Base-by-base conservation (phyloP, 2,888 invertebrate genomes). In the Agrilus mali region DNA sequence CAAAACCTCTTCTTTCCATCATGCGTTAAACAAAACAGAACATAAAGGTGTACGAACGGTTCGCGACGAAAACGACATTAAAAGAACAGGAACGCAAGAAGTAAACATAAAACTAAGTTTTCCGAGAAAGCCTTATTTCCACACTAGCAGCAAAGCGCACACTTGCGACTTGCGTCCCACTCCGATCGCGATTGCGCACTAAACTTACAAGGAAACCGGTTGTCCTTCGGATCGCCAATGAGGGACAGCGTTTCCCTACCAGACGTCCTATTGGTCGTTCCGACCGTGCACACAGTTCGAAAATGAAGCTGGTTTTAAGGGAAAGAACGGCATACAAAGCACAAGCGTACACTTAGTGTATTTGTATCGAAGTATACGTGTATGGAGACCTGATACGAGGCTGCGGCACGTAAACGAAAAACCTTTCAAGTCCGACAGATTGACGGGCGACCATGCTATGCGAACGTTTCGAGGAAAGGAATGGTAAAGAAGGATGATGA, bases 1-100 rank as follows among this genome's bases (percentile, higher is more conserved):
- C 80, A 75, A 77, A 79, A 75, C 78, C 77, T 74, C 80, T 77
- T 74, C 80, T 80, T 78, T 81, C 81, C 81, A 81, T 81, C 75
- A 43, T 33, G 32, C 43, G 31, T 33, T 44, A 35, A 44, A 34
- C 16, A 41, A 40, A 7, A 27, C 31, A 12, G 10, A 33, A 40
- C 20, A 41, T 41, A 41, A 35, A 22, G 16, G 40, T 42, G 40
- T 7, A 32, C 40, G 47, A 43, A 42, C 16, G 33, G 33, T 36
- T 35, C 27, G 43, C 44, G 17, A 33, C 37, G 27, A 36, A 45
- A 42, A 31, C 35, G 40, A 44, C 39, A 40, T 27, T 27, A 27
- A 27, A 27, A 27, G 42, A 48, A 48, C 40, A 42, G 42, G 39
- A 48, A 48, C 42, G 48, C 46, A 41, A 48, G 48, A 37, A 45